Base-by-base conservation (phyloP, 2,888 invertebrate species). In the Pandemis corylana region DNA sequence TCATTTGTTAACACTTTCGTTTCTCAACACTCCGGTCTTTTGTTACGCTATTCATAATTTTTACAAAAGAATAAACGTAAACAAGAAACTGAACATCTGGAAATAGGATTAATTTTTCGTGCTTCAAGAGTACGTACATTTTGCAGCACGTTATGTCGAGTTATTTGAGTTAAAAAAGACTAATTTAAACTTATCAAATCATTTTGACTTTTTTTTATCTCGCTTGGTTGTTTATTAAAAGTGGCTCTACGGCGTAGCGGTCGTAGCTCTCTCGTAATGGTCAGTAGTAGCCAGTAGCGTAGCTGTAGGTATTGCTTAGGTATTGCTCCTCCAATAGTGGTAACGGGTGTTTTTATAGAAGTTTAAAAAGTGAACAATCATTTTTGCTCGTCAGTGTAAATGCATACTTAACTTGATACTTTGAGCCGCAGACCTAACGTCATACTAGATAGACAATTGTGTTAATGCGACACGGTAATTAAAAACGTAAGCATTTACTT, bases 181-280 rank as follows among this genome's bases (percentile, higher is more conserved):
- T 15, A 15, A 53, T 15, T 53, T 53, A 5, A 1, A 53, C 5
- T 53, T 15, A 15, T 53, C 5, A 44, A 53, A 15, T 2, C 15
- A 53, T n/a, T n/a, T n/a, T 15, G 1, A 7, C n/a, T 53, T 49
- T 53, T 53, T 5, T 7, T 53, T 20, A 20, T 20, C 20, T 20
- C 28, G 28, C n/a, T 2, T 15, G 28, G 59, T 28, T 28, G 28
- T 28, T 28, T 5, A 41, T 42, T 42, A 7, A 7, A 7, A 62
- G 41, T 7, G 41, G 13, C 9, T 66, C 66, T 66, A 66, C 66
- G 66, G 0, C 66, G 51, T 66, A 66, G 66, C 66, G 13, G 13
- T n/a, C 36, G 51, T 66, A 66, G 51, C 66, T 5, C 28, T 49
- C 0, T 49, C 36, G 36, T 59, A 20, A 28, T 59, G 9, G 15